Conservation (phyloP, 2,797 vertebrate species). For the Cirrhinus mrigala region DNA sequence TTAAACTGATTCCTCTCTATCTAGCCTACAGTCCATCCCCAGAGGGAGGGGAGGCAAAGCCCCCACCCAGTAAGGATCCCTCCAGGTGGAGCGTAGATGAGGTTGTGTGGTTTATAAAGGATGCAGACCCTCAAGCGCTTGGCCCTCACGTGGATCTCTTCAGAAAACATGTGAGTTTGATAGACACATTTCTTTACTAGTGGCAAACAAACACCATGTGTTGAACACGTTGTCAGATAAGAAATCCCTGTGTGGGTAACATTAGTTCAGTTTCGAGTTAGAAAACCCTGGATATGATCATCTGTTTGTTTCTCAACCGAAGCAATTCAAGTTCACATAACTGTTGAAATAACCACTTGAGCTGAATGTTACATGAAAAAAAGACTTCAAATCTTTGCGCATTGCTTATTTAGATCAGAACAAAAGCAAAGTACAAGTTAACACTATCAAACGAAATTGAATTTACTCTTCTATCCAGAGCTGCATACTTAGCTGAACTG, state of each 20-base stretch:
- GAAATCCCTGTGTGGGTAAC: not conserved
- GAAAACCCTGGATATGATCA: not conserved
- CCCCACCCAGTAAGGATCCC: constrained; percentile 85
- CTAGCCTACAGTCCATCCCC: constrained; percentile 85
- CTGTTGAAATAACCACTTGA: constrained; percentile 2
- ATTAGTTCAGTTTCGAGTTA: not conserved
- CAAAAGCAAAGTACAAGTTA: not conserved
- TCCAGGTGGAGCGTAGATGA: constrained; percentile 94
- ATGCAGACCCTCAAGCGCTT: constrained; percentile 93
- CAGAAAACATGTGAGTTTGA: constrained; percentile 88
- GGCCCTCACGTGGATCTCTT: constrained; percentile 94
- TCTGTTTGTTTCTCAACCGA: not conserved
- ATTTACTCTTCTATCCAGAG: not conserved
- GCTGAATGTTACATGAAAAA: not conserved
- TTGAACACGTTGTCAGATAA: not conserved
- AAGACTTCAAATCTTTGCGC: not conserved
- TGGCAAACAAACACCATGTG: constrained; percentile 12
- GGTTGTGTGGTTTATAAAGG: constrained; percentile 93
- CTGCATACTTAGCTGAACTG: not conserved
- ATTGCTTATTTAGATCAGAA: not conserved
- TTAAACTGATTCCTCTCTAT: not conserved
- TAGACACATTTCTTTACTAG: not conserved
- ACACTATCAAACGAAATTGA: not conserved
- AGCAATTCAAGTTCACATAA: not conserved
- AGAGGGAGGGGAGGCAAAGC: constrained; percentile 79